Evolutionary conservation across 2,113 vertebrate genomes (phyloP).

Genomic region (Odocoileus virginianus): DNA sequence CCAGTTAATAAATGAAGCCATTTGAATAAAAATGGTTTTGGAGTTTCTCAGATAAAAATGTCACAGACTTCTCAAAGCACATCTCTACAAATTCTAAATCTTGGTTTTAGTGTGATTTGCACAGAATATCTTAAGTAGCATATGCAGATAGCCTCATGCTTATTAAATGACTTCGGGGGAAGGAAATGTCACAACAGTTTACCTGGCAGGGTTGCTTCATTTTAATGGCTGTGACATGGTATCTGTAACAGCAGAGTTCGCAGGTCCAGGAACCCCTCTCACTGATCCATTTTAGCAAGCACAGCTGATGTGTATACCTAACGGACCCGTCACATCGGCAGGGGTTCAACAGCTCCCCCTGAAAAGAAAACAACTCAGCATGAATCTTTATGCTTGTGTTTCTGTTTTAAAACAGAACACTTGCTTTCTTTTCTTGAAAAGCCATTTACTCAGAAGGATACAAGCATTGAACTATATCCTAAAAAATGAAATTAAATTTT

Average conservation of each 20-base stretch:
- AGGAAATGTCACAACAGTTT: slow-evolving; percentile 9
- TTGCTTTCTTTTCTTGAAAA: not conserved
- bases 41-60: slow-evolving; percentile 33
- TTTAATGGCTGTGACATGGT: slow-evolving; percentile 94
- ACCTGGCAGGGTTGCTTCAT: slow-evolving; percentile 97
- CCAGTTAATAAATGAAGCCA: not conserved
- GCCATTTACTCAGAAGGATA: slow-evolving; percentile 21
- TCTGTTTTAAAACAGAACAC: not conserved
- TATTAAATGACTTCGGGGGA: not conserved
- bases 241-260: slow-evolving; percentile 95
- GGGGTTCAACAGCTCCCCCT: slow-evolving; percentile 94
- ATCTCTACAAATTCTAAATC: slow-evolving; percentile 50
- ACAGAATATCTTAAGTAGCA: not conserved
- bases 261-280: slow-evolving; percentile 96
- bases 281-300: slow-evolving; percentile 96
- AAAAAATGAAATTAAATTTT: slow-evolving; percentile 65
- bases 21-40: slow-evolving; percentile 26
- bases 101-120: slow-evolving; percentile 7
- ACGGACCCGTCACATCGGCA: slow-evolving; percentile 95
- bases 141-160: not conserved
- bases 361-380: slow-evolving; percentile 45
- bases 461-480: not conserved
- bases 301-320: slow-evolving; percentile 93
- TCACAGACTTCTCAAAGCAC: not conserved
- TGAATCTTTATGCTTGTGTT: not conserved